A percentile compares a stretch with the other conserved stretches of the same genome.
phyloP scores from a whole-genome alignment of 2,797 vertebrate genomes.

The Anas acuta region DNA sequence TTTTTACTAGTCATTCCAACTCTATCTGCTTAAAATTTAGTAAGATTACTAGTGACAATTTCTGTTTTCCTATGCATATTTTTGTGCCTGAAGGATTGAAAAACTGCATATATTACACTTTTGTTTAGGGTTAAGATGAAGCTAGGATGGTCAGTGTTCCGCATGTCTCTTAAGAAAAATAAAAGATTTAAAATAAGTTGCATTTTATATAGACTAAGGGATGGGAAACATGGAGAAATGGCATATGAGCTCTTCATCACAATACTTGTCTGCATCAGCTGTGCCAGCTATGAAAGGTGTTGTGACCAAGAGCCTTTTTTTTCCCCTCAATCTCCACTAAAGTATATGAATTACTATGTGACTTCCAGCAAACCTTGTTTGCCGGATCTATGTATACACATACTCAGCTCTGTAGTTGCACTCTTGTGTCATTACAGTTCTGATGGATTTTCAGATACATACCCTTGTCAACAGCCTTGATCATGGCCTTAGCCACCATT shows the following conservation, averaged over 20 bases:
- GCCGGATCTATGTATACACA: neutral
- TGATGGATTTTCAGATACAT: neutral
- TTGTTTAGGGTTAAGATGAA: neutral
- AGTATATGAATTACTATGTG: neutral
- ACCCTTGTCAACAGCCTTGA: neutral
- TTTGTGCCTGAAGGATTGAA: neutral
- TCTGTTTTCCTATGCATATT: neutral
- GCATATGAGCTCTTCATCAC: neutral
- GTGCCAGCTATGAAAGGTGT: neutral
- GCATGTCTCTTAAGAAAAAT: neutral
- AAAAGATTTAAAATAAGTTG: neutral
- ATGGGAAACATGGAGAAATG: neutral
- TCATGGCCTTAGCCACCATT: neutral
- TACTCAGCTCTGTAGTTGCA: neutral
- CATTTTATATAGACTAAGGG: neutral
- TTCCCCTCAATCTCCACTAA: neutral
- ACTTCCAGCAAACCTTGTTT: neutral
- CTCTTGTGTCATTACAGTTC: neutral
- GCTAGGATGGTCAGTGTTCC: neutral
- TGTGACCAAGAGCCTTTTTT: neutral
- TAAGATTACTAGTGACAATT: neutral
- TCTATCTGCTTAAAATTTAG: neutral
- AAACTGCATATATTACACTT: neutral
- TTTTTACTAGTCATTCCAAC: neutral
- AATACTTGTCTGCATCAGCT: neutral